Evolutionary conservation across 2,113 vertebrate species (phyloP).

Genomic region (Toxostoma redivivum): DNA sequence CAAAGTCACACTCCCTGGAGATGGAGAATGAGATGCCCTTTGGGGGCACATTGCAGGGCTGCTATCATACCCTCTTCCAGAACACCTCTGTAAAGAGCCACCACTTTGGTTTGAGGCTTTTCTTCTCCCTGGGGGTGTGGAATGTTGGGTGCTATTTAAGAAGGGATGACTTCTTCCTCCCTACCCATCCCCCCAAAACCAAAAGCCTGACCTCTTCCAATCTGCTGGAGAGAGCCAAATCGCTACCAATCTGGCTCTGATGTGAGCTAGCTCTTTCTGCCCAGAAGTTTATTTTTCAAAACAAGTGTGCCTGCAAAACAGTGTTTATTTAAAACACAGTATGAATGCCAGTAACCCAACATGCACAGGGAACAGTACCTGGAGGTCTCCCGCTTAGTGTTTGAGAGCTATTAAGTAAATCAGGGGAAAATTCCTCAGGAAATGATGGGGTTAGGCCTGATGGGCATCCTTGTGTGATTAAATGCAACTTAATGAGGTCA

Average conservation of each 20-base stretch:
- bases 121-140: not conserved
- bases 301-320: conserved; percentile 7
- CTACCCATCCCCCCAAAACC: not conserved
- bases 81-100: not conserved
- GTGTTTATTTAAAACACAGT: conserved; percentile 41
- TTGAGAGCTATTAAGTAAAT: conserved; percentile 49
- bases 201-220: not conserved
- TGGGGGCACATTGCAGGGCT: not conserved
- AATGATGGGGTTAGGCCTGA: conserved; percentile 41
- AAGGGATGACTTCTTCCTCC: not conserved
- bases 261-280: not conserved
- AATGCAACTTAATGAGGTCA: conserved; percentile 57
- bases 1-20: not conserved
- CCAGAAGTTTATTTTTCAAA: conserved; percentile 52
- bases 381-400: not conserved
- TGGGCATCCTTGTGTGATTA: conserved; percentile 29
- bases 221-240: not conserved
- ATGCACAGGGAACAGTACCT: not conserved
- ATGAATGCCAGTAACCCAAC: conserved; percentile 16
- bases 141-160: not conserved
- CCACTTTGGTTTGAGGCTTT: not conserved
- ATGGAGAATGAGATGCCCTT: not conserved
- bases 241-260: not conserved
- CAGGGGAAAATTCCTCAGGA: conserved; percentile 47
- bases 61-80: not conserved